phyloP scores from a whole-genome alignment of 2,888 invertebrate species.

The Platycnemis pennipes region DNA sequence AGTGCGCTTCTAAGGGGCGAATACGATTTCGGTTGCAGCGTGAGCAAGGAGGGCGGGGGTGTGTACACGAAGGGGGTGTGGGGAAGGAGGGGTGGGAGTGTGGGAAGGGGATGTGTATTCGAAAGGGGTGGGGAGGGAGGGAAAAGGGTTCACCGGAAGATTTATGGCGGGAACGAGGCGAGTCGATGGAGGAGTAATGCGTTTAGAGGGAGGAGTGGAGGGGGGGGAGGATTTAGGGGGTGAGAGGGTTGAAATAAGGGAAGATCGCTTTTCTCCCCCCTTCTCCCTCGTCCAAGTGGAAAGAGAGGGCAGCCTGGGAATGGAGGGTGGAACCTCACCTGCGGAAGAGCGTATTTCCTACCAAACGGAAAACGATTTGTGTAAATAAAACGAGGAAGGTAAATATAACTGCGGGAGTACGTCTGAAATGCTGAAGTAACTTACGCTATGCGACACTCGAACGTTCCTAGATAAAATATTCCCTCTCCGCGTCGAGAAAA shows the following conservation, averaged over 20 bases:
- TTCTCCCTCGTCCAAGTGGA: neutral
- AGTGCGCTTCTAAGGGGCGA: neutral
- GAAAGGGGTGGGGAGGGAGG: neutral
- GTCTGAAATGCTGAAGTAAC: neutral
- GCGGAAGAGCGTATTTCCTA: neutral
- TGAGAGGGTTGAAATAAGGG: conserved; percentile 24
- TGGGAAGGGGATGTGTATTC: neutral
- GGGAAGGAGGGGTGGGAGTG: neutral
- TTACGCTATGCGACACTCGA: neutral
- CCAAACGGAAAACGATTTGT: neutral
- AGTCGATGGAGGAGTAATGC: conserved; percentile 28
- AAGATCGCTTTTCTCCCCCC: neutral
- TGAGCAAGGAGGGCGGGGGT: neutral
- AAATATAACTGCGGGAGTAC: neutral
- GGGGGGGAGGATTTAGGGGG: neutral
- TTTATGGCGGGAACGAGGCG: neutral
- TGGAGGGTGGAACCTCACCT: neutral
- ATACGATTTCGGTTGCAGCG: neutral
- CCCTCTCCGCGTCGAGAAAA: neutral
- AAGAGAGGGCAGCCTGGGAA: neutral
- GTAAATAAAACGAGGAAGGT: neutral
- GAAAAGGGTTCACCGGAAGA: conserved; percentile 1
- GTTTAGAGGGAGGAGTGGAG: neutral
- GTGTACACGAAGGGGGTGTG: neutral
- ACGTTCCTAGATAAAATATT: neutral